Conservation (phyloP, 2,888 invertebrate species). For the Malthinus flaveolus region DNA sequence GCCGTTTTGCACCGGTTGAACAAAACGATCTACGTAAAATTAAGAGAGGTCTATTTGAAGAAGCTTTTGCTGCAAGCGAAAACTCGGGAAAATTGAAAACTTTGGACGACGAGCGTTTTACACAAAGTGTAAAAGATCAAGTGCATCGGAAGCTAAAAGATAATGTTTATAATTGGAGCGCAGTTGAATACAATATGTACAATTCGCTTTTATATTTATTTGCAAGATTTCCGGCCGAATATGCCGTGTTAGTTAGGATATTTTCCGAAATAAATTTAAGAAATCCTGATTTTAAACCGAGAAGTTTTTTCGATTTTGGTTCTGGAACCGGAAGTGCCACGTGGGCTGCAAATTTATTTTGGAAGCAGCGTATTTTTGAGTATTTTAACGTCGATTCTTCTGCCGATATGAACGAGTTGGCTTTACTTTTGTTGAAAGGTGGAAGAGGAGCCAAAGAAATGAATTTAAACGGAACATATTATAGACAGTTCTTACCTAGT, state of each 20-base stretch:
- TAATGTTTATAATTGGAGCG: conserved; percentile 73
- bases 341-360: conserved; percentile 79
- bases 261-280: conserved; percentile 72
- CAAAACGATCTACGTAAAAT: conserved; percentile 56
- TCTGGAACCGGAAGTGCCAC: conserved; percentile 86
- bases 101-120: conserved; percentile 52
- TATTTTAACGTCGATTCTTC: conserved; percentile 86
- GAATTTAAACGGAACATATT: conserved; percentile 66
- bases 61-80: conserved; percentile 33
- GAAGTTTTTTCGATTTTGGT: conserved; percentile 86
- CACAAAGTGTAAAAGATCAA: conserved; percentile 58
- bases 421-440: conserved; percentile 69
- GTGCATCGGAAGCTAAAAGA: conserved; percentile 62
- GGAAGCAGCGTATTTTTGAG: conserved; percentile 75
- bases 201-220: conserved; percentile 73
- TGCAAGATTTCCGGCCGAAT: conserved; percentile 73
- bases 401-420: conserved; percentile 78
- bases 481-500: conserved; percentile 82
- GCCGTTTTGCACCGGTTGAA: conserved; percentile 69
- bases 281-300: conserved; percentile 71
- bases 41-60: conserved; percentile 52
- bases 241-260: conserved; percentile 70
- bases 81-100: conserved; percentile 47
- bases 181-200: conserved; percentile 68
- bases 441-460: conserved; percentile 66